Conservation (phyloP, 2,888 invertebrate species). For the Choristoneura rosaceana region DNA sequence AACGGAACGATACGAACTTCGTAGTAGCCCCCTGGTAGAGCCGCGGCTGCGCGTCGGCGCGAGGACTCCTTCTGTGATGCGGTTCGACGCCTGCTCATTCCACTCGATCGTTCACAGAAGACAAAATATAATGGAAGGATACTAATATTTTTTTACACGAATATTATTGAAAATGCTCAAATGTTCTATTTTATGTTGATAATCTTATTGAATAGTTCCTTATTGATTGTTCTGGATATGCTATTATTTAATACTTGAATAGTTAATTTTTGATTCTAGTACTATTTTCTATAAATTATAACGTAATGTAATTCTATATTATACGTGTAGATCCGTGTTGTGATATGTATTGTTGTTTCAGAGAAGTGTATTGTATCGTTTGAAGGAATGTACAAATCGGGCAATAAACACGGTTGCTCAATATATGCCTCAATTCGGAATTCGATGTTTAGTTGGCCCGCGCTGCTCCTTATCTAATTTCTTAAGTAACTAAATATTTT, state of each 20-base stretch:
- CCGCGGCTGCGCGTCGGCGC: background rate
- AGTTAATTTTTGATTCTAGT: conserved; percentile 68
- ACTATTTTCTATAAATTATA: conserved; percentile 64
- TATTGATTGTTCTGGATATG: conserved; percentile 70
- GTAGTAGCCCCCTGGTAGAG: background rate
- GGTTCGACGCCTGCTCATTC: conserved; percentile 50
- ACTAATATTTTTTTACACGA: conserved; percentile 78
- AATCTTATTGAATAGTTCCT: conserved; percentile 79
- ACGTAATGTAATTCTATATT: conserved; percentile 58
- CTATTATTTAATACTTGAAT: conserved; percentile 69
- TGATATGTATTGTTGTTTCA: conserved; percentile 77
- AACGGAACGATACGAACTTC: no score
- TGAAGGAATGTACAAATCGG: conserved; percentile 69
- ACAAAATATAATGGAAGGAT: conserved; percentile 65
- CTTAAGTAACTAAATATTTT: conserved; percentile 61
- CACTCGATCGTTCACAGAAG: conserved; percentile 58
- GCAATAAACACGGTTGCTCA: conserved; percentile 76
- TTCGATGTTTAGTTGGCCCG: conserved; percentile 36
- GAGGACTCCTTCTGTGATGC: background rate
- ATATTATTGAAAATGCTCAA: conserved; percentile 81
- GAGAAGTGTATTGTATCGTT: conserved; percentile 66
- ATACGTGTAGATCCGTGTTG: conserved; percentile 78
- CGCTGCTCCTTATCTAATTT: conserved; percentile 59
- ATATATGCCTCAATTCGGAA: conserved; percentile 54
- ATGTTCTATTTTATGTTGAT: conserved; percentile 80